Percentiles rank a stretch among this genome's conserved stretches.
Conservation (phyloP, 2,797 vertebrate genomes). For the Xerus rutilus region DNA sequence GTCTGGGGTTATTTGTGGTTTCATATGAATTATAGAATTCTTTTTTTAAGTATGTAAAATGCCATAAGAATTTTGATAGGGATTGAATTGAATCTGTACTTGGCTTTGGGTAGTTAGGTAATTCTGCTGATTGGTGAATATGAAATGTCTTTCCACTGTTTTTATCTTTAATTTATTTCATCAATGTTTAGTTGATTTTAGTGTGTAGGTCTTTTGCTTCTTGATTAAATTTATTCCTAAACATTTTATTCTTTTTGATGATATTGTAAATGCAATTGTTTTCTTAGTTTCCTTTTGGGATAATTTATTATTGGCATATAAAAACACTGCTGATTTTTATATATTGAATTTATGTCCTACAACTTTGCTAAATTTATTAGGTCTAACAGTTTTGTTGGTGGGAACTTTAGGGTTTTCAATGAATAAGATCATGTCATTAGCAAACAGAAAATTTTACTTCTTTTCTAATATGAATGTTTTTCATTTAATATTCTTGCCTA, state of each 20-base stretch:
- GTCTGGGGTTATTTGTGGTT: neutral
- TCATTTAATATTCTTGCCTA: neutral
- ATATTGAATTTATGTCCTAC: neutral
- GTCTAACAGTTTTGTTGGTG: neutral
- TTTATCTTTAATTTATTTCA: neutral
- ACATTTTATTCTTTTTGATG: neutral
- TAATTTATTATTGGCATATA: neutral
- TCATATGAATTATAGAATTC: neutral
- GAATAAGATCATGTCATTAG: neutral
- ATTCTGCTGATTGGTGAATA: neutral
- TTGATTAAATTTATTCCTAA: neutral
- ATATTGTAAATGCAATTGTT: neutral
- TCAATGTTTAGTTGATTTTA: neutral
- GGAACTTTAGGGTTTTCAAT: neutral
- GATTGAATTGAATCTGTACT: neutral
- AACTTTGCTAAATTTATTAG: neutral
- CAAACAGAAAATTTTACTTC: neutral
- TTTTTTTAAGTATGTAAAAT: neutral
- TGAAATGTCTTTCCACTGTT: neutral
- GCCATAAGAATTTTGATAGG: neutral
- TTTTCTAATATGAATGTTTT: neutral
- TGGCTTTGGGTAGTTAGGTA: neutral
- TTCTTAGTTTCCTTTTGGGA: neutral
- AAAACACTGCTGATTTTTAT: neutral
- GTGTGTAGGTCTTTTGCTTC: neutral